A percentile compares a stretch with the other conserved stretches of the same genome.
phyloP scores from a whole-genome alignment of 1,140 invertebrate species.

The Aphidius gifuensis region DNA sequence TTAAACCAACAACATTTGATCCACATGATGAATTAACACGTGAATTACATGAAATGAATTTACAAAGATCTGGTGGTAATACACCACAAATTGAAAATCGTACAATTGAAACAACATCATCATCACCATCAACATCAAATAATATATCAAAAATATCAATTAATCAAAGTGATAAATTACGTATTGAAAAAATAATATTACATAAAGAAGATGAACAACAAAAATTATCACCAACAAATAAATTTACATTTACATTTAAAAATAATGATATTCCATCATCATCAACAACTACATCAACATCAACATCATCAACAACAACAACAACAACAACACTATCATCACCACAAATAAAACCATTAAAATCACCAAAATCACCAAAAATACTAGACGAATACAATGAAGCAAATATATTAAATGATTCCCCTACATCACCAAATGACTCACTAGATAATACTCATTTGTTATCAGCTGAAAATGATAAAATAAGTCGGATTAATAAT shows the following conservation, averaged over 20 bases:
- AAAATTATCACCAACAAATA: conserved; percentile 4
- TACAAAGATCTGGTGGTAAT: conserved; percentile 18
- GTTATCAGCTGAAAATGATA: conserved; percentile 30
- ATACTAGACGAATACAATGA: conserved; percentile 44
- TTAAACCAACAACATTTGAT: conserved; percentile 26
- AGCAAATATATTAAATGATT: conserved; percentile 42
- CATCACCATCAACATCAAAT: conserved; percentile 4
- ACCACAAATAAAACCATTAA: conserved; percentile 19
- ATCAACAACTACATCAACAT: conserved; percentile 7
- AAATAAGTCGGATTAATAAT: conserved; percentile 14
- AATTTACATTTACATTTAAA: conserved; percentile 14
- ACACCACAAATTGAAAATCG: conserved; percentile 13
- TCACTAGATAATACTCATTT: conserved; percentile 11
- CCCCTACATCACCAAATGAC: conserved; percentile 9
- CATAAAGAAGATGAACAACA: not conserved
- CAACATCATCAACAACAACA: conserved; percentile 27
- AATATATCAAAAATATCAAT: conserved; percentile 28
- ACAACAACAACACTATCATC: conserved; percentile 32
- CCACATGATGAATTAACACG: conserved; percentile 31
- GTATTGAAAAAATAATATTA: not conserved
- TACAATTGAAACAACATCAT: conserved; percentile 4
- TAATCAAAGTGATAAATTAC: conserved; percentile 10
- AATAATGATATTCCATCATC: conserved; percentile 1
- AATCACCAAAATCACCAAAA: conserved; percentile 38
- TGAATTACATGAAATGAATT: conserved; percentile 37